Percentiles rank a stretch among this genome's conserved stretches.
Conservation (phyloP, 2,113 vertebrate species). For the Grallaria varia region DNA sequence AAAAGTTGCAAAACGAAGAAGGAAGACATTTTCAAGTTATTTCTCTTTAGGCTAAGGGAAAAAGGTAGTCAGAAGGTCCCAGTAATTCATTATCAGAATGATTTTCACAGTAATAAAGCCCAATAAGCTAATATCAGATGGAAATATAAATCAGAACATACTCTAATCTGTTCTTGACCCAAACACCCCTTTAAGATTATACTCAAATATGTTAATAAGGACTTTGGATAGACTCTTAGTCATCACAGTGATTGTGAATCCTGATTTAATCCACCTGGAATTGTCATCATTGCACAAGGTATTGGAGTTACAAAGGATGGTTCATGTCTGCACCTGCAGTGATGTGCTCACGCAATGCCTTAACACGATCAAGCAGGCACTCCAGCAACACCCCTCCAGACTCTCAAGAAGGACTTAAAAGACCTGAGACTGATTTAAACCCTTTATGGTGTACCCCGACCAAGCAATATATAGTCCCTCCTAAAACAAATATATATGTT, state of each 20-base stretch:
- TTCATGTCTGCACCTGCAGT: not conserved
- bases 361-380: not conserved
- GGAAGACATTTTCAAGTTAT: not conserved
- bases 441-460: not conserved
- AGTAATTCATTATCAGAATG: not conserved
- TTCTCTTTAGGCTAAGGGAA: not conserved
- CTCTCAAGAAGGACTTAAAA: not conserved
- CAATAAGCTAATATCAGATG: not conserved
- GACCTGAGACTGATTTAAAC: not conserved
- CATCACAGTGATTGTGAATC: not conserved
- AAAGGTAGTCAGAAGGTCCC: not conserved
- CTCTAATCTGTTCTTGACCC: not conserved
- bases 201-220: not conserved
- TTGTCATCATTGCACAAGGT: fast-evolving
- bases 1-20: not conserved
- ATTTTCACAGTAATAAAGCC: not conserved
- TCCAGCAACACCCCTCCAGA: not conserved
- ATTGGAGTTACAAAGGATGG: not conserved
- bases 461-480: not conserved
- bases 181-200: not conserved
- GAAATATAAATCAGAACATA: not conserved
- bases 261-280: not conserved
- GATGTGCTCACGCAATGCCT: not conserved
- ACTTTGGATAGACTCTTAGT: not conserved
- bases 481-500: not conserved